Evolutionary conservation across 2,888 invertebrate genomes (phyloP).

Genomic region (Spisula solida): DNA sequence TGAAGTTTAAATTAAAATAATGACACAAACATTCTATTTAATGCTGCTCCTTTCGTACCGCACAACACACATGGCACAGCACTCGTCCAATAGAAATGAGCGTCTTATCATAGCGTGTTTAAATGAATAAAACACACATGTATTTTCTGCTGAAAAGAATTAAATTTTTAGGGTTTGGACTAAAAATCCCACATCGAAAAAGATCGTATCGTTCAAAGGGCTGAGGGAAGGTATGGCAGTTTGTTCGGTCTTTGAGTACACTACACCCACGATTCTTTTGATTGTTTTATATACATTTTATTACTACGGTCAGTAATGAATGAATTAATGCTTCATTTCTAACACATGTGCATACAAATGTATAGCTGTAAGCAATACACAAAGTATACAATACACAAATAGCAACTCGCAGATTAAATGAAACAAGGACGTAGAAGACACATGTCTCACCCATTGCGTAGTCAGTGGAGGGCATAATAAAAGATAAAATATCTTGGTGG

Average conservation of each 20-base stretch:
- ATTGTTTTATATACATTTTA: neutral
- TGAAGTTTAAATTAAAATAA: neutral
- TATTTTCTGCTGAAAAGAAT: neutral
- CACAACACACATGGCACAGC: neutral
- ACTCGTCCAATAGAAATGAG: neutral
- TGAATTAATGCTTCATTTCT: too few relatives aligned
- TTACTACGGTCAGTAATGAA: too few relatives aligned
- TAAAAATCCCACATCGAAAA: too few relatives aligned
- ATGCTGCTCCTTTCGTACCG: neutral
- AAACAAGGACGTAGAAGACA: neutral
- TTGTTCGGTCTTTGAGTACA: too few relatives aligned
- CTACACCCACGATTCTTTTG: neutral
- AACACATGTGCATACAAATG: too few relatives aligned
- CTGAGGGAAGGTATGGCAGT: too few relatives aligned
- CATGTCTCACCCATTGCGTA: neutral
- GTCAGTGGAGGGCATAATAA: too few relatives aligned
- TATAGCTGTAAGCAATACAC: too few relatives aligned
- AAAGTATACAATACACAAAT: too few relatives aligned
- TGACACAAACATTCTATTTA: neutral
- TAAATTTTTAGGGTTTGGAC: neutral
- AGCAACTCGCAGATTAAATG: too few relatives aligned
- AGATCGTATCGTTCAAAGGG: too few relatives aligned
- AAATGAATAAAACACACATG: neutral
- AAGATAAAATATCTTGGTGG: too few relatives aligned
- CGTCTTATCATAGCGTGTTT: neutral